Evolutionary conservation across 1,140 invertebrate species (phyloP), one percentile per base, ranked within the genome.

Genomic region (Onthophagus taurus): DNA sequence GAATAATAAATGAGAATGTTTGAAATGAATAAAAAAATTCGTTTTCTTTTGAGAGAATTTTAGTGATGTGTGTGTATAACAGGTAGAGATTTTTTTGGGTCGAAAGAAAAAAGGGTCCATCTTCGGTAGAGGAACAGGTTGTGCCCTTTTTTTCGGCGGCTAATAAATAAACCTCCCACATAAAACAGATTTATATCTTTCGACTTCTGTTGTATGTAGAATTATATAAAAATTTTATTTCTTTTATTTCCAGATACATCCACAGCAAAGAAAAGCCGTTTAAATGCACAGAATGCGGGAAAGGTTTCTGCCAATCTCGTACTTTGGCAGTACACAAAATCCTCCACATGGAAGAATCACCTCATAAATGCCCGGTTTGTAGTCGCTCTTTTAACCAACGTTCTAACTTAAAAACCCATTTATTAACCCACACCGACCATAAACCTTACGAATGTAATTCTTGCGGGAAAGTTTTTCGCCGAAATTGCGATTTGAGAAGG

Each of bases 221-320:
- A 95, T 50, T 93, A 97, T 68, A 90, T 87, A 19, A 96, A 95
- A 67, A 91, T 96, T 66, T 97, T 96, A 61, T 92, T 93, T 0
- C 97, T 94, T 73, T 95, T 92, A 68, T 38, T 33, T 33, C 31
- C 31, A 33, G 97, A 93, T 65, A n/a, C n/a, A n/a, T 36, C 34
- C 34, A 36, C 34, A 36, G 34, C 34, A 36, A 36, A 20, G 34
- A 36, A 14, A 36, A 36, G 23, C 34, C 34, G 16, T 36, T 36
- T 20, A 51, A 53, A 42, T 47, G 34, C 44, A 81, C 78, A 12
- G 88, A 94, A 66, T 97, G 93, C 60, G 89, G 90, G 36, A 96
- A 96, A 68, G 92, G 91, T 9, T 97, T 97, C 71, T 96, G 92
- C 62, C 93, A 97, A 60, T 89, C 87, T 12, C 72, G 92, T 24